These are phyloP conservation scores for Psittacula echo DNA, from an alignment of 2,797 vertebrate species.

Conservation along the genomic window DNA sequence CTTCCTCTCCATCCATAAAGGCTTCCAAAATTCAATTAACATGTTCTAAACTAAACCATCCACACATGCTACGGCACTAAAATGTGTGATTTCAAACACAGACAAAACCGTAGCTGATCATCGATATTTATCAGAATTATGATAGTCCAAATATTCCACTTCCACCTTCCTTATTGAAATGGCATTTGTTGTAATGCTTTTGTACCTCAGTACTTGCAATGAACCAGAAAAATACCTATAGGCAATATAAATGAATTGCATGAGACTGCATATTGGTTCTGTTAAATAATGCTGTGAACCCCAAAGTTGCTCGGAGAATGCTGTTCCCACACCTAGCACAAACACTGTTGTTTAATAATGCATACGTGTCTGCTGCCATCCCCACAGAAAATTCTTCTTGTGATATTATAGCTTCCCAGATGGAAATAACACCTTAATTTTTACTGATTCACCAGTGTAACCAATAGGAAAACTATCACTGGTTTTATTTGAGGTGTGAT, in stretches of 20 bases:
- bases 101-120: conserved; percentile 12
- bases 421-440: not conserved
- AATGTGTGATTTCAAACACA: conserved; percentile 6
- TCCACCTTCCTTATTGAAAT: conserved; percentile 6
- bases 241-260: conserved; percentile 9
- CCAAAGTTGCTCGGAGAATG: not conserved
- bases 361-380: not conserved
- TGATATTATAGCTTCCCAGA: conserved; percentile 3
- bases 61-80: not conserved
- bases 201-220: not conserved
- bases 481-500: not conserved
- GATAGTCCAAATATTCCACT: not conserved
- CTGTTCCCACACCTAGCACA: not conserved
- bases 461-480: not conserved
- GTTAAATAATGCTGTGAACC: not conserved
- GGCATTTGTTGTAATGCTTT: not conserved
- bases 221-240: not conserved
- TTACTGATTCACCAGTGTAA: not conserved
- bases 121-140: not conserved
- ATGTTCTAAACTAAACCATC: conserved; percentile 55
- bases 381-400: not conserved
- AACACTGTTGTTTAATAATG: conserved; percentile 7
- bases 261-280: not conserved
- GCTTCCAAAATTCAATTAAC: conserved; percentile 68
- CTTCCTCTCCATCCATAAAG: conserved; percentile 47